Percentiles rank a stretch among this genome's conserved stretches.
Conservation (phyloP, 2,888 invertebrate species). For the Eristalinus sepulchralis region DNA sequence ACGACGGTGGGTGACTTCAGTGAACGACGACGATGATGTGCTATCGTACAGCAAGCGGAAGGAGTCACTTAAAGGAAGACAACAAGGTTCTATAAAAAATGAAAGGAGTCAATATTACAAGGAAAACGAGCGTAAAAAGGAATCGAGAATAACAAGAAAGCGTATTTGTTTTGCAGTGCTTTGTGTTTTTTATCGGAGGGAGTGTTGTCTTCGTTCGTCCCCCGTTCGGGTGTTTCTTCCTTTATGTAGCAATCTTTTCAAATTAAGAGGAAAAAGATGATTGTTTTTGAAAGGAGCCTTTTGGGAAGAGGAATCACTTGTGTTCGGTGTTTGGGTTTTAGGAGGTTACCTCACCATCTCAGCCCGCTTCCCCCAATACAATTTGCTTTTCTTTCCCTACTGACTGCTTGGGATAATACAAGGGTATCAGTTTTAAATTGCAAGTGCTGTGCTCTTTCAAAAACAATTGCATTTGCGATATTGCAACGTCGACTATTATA, state of each 20-base stretch:
- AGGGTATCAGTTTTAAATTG: constrained; percentile 9
- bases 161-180: constrained; percentile 20
- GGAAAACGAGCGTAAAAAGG: constrained; percentile 19
- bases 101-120: constrained; percentile 36
- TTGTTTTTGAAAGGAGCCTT: constrained; percentile 27
- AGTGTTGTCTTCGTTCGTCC: neutral
- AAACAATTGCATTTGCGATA: neutral
- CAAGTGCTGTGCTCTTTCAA: neutral
- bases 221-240: neutral
- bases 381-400: neutral
- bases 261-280: constrained; percentile 30
- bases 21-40: neutral
- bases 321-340: neutral
- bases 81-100: constrained; percentile 10
- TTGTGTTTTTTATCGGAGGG: constrained; percentile 6
- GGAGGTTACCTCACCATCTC: neutral
- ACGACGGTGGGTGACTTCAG: constrained; percentile 13
- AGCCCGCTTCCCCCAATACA: neutral
- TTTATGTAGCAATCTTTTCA: constrained; percentile 11
- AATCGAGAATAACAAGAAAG: constrained; percentile 26
- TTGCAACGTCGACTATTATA: neutral
- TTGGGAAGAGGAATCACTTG: neutral
- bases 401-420: neutral
- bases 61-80: neutral
- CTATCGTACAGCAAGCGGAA: neutral